A percentile compares a stretch with the other conserved stretches of the same genome.
Evolutionary conservation across 2,888 invertebrate genomes (phyloP).

Genomic region (Meliscaeva auricollis): DNA sequence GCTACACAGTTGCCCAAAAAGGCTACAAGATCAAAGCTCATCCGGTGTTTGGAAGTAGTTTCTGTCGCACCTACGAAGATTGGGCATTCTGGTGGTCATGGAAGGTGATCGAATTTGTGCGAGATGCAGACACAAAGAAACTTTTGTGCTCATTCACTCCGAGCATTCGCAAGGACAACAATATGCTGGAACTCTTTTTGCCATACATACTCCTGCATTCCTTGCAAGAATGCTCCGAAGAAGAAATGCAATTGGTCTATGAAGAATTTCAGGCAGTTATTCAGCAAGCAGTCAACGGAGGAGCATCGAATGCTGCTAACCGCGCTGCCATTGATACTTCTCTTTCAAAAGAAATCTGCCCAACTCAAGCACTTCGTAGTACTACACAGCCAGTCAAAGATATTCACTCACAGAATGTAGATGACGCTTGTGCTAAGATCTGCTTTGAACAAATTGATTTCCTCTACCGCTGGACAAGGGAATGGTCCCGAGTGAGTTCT

Average conservation of each 20-base stretch:
- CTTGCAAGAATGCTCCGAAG: constrained; percentile 85
- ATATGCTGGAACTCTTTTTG: constrained; percentile 89
- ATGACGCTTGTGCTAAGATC: constrained; percentile 87
- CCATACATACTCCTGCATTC: constrained; percentile 90
- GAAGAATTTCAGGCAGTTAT: constrained; percentile 86
- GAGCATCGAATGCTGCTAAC: constrained; percentile 42
- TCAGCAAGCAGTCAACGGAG: constrained; percentile 52
- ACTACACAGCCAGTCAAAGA: constrained; percentile 73
- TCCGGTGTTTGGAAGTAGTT: constrained; percentile 88
- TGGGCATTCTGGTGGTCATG: constrained; percentile 93
- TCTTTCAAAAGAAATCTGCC: constrained; percentile 79
- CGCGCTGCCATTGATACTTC: constrained; percentile 65
- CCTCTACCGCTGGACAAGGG: constrained; percentile 89
- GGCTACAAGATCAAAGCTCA: constrained; percentile 83
- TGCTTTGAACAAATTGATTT: constrained; percentile 91
- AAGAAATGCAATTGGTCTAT: constrained; percentile 84
- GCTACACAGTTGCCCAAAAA: constrained; percentile 84
- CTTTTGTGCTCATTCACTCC: constrained; percentile 89
- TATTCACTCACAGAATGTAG: constrained; percentile 82
- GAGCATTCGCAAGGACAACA: constrained; percentile 90
- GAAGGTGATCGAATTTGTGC: constrained; percentile 87
- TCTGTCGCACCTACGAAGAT: constrained; percentile 88
- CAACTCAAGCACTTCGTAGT: constrained; percentile 62
- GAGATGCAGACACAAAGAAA: constrained; percentile 86
- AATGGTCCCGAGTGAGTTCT: constrained; percentile 83